phyloP scores from a whole-genome alignment of 2,113 vertebrate species.

The Thymallus thymallus region DNA sequence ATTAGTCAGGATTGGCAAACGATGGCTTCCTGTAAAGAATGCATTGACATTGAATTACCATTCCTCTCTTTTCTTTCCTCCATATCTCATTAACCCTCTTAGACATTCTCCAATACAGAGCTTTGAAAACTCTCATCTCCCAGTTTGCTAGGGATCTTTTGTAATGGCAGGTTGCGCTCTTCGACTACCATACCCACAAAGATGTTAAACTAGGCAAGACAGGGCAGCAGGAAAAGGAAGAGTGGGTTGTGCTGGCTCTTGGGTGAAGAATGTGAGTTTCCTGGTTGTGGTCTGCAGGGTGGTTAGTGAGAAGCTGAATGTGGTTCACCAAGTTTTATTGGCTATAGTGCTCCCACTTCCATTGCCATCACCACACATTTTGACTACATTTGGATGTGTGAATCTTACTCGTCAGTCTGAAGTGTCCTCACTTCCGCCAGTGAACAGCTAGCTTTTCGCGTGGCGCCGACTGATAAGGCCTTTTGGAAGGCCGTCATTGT shows the following conservation, averaged over 20 bases:
- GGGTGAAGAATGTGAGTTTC: neutral
- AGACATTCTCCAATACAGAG: conserved; percentile 33
- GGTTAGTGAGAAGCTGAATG: conserved; percentile 16
- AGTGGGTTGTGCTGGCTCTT: conserved; percentile 25
- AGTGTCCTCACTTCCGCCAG: too few species aligned
- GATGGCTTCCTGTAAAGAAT: neutral
- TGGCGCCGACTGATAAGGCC: too few species aligned
- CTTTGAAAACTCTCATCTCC: conserved; percentile 18
- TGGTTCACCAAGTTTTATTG: conserved; percentile 27
- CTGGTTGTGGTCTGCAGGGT: conserved; percentile 8
- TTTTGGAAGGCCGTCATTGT: too few species aligned
- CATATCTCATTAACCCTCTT: conserved; percentile 35
- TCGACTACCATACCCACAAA: conserved; percentile 27
- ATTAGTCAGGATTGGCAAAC: neutral
- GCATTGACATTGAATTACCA: conserved; percentile 7
- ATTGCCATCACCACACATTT: neutral
- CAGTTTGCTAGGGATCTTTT: conserved; percentile 8
- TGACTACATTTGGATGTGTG: too few species aligned
- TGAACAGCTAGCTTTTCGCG: too few species aligned
- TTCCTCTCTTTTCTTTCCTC: conserved; percentile 45
- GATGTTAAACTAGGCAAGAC: conserved; percentile 5
- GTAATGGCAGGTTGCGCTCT: conserved; percentile 45
- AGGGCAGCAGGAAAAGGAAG: conserved; percentile 19
- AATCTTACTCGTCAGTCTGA: too few species aligned
- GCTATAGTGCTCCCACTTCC: neutral